Percentiles rank a stretch among this genome's conserved stretches.
Conservation (phyloP, 2,113 vertebrate genomes). For the Muntiacus muntjak region DNA sequence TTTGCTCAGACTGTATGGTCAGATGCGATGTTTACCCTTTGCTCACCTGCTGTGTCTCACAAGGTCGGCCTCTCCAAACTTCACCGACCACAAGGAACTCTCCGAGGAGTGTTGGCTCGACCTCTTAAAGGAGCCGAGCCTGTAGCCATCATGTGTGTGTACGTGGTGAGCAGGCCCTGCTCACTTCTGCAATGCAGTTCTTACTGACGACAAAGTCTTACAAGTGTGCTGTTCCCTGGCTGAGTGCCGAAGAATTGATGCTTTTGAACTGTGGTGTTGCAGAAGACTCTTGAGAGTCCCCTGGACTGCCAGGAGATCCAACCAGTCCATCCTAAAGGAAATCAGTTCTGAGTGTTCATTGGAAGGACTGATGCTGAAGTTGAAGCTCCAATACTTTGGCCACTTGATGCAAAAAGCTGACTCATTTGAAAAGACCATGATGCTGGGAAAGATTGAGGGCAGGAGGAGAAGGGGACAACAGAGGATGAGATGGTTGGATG, state of each 20-base stretch:
- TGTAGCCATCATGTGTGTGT: not conserved
- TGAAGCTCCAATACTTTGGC: not conserved
- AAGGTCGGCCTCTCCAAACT: not conserved
- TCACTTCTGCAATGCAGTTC: not conserved
- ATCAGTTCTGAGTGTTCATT: not conserved
- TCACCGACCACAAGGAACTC: too few species aligned
- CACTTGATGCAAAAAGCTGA: not conserved
- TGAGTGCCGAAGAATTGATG: fast-evolving
- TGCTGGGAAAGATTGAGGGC: not conserved
- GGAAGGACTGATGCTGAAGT: not conserved
- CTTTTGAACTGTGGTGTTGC: not conserved
- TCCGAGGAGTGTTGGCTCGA: too few species aligned
- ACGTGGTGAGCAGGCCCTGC: fast-evolving
- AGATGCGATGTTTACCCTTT: not conserved
- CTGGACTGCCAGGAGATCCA: not conserved
- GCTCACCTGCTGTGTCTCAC: not conserved
- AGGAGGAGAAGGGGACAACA: not conserved
- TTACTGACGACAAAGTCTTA: not conserved
- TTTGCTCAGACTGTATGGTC: not conserved
- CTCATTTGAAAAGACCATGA: not conserved
- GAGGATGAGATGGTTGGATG: not conserved
- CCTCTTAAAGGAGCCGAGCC: not conserved
- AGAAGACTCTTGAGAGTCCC: not conserved
- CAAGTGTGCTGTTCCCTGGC: not conserved
- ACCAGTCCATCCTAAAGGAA: not conserved